phyloP scores from a whole-genome alignment of 2,113 vertebrate genomes.

The Salvelinus sp. region DNA sequence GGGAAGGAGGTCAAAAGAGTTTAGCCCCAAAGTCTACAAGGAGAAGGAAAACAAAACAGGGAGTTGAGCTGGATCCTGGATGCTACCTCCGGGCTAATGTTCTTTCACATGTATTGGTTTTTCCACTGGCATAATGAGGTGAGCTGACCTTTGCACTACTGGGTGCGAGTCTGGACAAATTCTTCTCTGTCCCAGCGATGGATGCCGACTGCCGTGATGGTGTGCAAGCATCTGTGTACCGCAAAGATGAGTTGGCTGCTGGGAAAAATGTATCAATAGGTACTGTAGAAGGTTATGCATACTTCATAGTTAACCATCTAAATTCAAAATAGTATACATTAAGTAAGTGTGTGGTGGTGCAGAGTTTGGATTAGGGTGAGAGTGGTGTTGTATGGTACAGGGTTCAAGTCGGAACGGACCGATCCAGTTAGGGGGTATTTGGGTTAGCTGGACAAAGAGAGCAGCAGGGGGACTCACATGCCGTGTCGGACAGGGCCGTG shows the following conservation, averaged over 20 bases:
- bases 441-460: background rate
- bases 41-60: constrained; percentile 37
- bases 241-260: constrained; percentile 74
- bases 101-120: constrained; percentile 1
- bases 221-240: constrained; percentile 79
- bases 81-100: background rate
- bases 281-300: too few relatives aligned
- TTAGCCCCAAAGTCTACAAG: constrained; percentile 77
- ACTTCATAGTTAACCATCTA: too few relatives aligned
- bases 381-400: background rate
- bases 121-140: background rate
- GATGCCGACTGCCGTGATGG: constrained; percentile 75
- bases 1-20: constrained; percentile 72
- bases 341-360: too few relatives aligned
- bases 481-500: constrained; percentile 72
- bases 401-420: background rate
- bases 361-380: too few relatives aligned
- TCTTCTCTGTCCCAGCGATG: constrained; percentile 64
- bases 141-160: constrained; percentile 77
- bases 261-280: constrained; percentile 9
- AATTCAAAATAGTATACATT: too few relatives aligned
- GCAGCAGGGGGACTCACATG: constrained; percentile 73
- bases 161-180: constrained; percentile 68
- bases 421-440: background rate
- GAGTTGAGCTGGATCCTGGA: constrained; percentile 14